Base-by-base conservation (phyloP, 2,113 vertebrate genomes). In the Neogobius melanostomus region DNA sequence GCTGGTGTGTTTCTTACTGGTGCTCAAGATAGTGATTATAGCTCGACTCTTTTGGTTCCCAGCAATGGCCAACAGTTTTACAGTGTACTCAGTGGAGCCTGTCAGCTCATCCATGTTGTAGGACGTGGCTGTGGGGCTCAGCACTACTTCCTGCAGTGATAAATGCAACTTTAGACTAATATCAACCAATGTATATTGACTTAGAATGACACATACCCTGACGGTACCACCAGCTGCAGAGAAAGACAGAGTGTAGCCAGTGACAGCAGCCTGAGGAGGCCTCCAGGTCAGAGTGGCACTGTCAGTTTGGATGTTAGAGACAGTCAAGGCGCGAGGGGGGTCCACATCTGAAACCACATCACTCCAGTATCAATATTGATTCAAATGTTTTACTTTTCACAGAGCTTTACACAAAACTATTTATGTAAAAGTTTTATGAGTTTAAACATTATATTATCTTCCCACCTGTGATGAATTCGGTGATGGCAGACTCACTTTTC, bases 381-480 rank as follows among this genome's bases (percentile, higher is more conserved):
- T 15, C n/a, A 50, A 64, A 46, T 17, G 8, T 63, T 43, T 62
- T 16, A 52, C 7, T 6, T 53, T 4, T 53, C 17, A 53, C 28
- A 36, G 28, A 36, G 28, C n/a, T 21, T 53, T 8, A 16, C 0
- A 53, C 7, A 17, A 50, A 50, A 50, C 49, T 0, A n/a, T 49
- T 43, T 8, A 45, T 15, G 8, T 16, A 43, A 44, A 42, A 43
- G 11, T 43, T 42, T 15, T 61, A 15, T 61, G 12, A n/a, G 11
- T 15, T 44, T 61, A 11, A 9, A 14, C 12, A 51, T n/a, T 3
- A 2, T 10, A 43, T 43, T 54, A 14, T 42, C 3, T 6, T 54
- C 84, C 21, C 81, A 97, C 97, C 95, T 75, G 97, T 99, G 60
- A 90, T 96, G 78, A 98, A 98, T 28, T 72, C 91, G 0, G 94